Conservation (phyloP, 2,888 invertebrate species). For the Lasius platythorax region DNA sequence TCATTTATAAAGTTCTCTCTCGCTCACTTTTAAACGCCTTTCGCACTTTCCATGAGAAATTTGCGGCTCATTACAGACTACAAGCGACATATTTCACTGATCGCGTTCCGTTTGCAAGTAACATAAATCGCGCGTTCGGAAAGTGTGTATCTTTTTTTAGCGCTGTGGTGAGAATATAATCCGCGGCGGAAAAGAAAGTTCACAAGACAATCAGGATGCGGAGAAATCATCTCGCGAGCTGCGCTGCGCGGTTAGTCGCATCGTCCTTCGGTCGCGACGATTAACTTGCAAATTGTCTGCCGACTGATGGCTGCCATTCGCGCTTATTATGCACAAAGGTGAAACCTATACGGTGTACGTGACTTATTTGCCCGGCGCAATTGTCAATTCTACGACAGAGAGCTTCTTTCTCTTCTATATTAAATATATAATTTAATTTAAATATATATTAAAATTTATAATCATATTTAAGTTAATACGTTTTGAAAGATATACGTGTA, state of each 20-base stretch:
- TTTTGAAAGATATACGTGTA: background rate
- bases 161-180: background rate
- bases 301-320: background rate
- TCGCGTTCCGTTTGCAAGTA: background rate
- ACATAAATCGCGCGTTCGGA: background rate
- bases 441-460: background rate
- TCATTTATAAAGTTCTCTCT: background rate
- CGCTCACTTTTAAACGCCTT: background rate
- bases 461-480: background rate
- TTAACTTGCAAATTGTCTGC: conserved; percentile 34
- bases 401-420: background rate
- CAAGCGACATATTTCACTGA: background rate
- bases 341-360: conserved; percentile 9
- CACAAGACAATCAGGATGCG: background rate
- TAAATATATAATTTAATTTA: background rate
- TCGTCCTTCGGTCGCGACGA: conserved; percentile 8
- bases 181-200: conserved; percentile 3
- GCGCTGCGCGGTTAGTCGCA: background rate
- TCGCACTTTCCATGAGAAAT: background rate
- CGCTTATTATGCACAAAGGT: conserved; percentile 20
- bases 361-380: conserved; percentile 13
- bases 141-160: background rate
- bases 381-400: background rate
- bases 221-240: background rate
- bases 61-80: background rate